These are phyloP conservation scores for Solen grandis DNA, from an alignment of 1,140 invertebrate species.

Conservation along the genomic window DNA sequence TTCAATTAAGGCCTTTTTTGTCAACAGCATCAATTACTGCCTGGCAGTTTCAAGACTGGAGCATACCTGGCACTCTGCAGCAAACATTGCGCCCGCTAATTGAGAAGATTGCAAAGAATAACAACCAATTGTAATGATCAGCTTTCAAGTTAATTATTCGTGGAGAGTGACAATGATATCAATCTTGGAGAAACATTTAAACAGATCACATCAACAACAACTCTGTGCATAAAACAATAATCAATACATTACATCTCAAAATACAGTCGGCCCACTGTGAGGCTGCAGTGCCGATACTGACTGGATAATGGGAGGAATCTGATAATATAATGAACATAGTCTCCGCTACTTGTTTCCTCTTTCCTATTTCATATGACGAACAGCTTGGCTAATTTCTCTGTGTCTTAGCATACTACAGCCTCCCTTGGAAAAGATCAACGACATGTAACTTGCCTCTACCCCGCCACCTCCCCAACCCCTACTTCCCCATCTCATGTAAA, in stretches of 20 bases:
- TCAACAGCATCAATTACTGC: too few relatives aligned
- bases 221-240: slow-evolving; percentile 55
- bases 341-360: slow-evolving; percentile 39
- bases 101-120: not conserved
- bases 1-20: too few relatives aligned
- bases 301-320: slow-evolving; percentile 45
- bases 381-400: too few relatives aligned
- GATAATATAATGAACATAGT: slow-evolving; percentile 32
- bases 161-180: slow-evolving; percentile 57
- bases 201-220: slow-evolving; percentile 55
- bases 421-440: not conserved
- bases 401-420: not conserved
- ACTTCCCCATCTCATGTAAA: slow-evolving; percentile 17
- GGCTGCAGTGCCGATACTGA: slow-evolving; percentile 27
- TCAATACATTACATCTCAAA: slow-evolving; percentile 55
- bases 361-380: not conserved
- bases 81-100: too few relatives aligned
- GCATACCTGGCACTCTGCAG: too few relatives aligned
- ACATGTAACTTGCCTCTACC: slow-evolving; percentile 5
- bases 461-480: too few relatives aligned
- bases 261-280: slow-evolving; percentile 6
- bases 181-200: slow-evolving; percentile 58
- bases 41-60: too few relatives aligned
- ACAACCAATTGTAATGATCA: slow-evolving; percentile 36
- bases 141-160: slow-evolving; percentile 58